These are phyloP conservation scores for Stramonita haemastoma DNA, from an alignment of 2,888 invertebrate species.

Conservation along the genomic window DNA sequence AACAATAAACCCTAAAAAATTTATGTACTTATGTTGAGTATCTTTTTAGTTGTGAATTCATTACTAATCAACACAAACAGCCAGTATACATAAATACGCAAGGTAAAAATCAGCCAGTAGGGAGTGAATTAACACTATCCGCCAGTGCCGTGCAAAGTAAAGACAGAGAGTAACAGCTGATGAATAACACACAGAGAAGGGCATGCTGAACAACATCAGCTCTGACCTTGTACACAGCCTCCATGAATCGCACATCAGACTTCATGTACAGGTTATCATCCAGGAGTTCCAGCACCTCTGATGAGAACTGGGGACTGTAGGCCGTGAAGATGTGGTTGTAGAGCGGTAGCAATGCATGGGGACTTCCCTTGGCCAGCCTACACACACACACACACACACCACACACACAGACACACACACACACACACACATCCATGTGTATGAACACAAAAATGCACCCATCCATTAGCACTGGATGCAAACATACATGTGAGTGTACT, in stretches of 20 bases:
- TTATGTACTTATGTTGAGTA: no score
- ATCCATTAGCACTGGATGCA: no score
- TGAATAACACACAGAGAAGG: neutral
- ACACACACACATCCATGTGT: neutral
- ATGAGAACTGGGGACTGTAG: slow-evolving; percentile 67
- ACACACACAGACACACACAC: neutral
- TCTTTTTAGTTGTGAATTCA: no score
- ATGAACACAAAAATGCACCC: no score
- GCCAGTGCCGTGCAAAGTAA: neutral
- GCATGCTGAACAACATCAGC: neutral
- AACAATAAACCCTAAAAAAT: no score
- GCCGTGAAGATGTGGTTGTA: slow-evolving; percentile 72
- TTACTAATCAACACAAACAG: no score
- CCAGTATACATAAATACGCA: no score
- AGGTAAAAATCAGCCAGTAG: no score
- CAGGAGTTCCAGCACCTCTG: slow-evolving; percentile 59
- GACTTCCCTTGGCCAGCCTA: slow-evolving; percentile 67
- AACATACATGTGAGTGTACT: no score
- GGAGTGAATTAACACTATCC: no score
- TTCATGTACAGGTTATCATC: slow-evolving; percentile 72
- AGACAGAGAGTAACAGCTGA: neutral
- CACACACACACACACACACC: slow-evolving; percentile 11
- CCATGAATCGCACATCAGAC: slow-evolving; percentile 73
- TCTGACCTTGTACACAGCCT: slow-evolving; percentile 71
- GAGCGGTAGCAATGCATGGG: slow-evolving; percentile 67